Evolutionary conservation across 2,888 invertebrate genomes (phyloP).

Genomic region (Andrena bicolor): DNA sequence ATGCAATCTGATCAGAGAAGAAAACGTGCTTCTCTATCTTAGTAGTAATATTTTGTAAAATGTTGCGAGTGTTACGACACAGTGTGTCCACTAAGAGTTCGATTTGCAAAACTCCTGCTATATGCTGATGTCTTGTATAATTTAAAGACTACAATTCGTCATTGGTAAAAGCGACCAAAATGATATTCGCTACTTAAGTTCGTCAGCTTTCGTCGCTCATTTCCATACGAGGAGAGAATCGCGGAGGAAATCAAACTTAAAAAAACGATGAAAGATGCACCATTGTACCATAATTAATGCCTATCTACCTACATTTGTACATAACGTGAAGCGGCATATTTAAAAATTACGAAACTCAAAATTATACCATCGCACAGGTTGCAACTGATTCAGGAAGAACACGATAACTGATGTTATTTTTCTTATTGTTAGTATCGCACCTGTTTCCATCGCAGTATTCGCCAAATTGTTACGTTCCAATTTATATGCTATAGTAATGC

Average conservation of each 20-base stretch:
- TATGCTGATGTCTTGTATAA: no score
- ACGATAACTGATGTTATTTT: not conserved
- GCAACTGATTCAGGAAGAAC: slow-evolving; percentile 30
- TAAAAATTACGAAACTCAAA: slow-evolving; percentile 34
- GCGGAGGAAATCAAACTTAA: not conserved
- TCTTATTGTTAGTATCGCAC: no score
- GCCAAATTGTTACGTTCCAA: not conserved
- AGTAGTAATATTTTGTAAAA: slow-evolving; percentile 15
- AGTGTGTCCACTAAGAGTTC: no score
- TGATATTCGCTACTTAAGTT: slow-evolving; percentile 12
- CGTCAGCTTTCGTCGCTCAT: not conserved
- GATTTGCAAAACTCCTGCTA: no score
- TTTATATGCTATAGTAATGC: not conserved
- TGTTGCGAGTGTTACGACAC: no score
- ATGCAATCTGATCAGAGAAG: no score
- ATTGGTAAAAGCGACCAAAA: not conserved
- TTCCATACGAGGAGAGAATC: slow-evolving; percentile 16
- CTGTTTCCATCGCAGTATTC: not conserved
- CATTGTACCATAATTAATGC: slow-evolving; percentile 9
- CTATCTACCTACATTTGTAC: no score
- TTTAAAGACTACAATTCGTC: no score
- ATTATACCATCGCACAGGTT: not conserved
- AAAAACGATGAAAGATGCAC: no score
- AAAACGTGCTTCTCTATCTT: not conserved
- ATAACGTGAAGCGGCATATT: slow-evolving; percentile 28